phyloP scores from a whole-genome alignment of 2,113 vertebrate genomes.

The Plotosus lineatus region DNA sequence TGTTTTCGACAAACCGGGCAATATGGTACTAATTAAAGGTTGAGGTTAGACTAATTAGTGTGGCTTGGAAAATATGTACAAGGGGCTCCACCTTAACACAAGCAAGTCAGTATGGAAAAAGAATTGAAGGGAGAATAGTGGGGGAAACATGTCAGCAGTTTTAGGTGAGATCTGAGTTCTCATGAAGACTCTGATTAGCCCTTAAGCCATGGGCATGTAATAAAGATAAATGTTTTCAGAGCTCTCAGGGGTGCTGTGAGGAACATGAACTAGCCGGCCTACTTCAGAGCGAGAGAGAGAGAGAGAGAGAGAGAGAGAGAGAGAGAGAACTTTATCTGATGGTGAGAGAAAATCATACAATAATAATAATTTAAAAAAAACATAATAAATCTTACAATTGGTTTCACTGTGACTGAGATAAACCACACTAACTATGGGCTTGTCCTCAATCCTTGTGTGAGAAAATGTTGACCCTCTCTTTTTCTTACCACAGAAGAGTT shows the following conservation, averaged over 20 bases:
- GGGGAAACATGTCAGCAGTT: slow-evolving; percentile 28
- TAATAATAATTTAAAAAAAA: neutral
- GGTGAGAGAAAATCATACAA: neutral
- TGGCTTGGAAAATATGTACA: slow-evolving; percentile 32
- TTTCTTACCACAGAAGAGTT: neutral
- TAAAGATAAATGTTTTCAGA: slow-evolving; percentile 36
- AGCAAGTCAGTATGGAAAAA: neutral
- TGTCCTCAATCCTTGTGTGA: slow-evolving; percentile 2
- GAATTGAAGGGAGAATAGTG: neutral
- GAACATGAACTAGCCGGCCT: slow-evolving; percentile 7
- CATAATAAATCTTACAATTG: slow-evolving; percentile 4
- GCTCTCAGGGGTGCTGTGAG: neutral
- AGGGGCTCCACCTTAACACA: neutral
- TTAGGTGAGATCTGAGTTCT: slow-evolving; percentile 16
- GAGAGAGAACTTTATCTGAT: neutral
- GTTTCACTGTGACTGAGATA: neutral
- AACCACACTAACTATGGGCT: neutral
- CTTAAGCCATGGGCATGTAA: slow-evolving; percentile 20
- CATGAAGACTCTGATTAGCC: slow-evolving; percentile 26
- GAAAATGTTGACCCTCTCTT: slow-evolving; percentile 3
- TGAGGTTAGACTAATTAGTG: slow-evolving; percentile 15
- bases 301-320: slow-evolving; percentile 1
- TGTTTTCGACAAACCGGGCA: slow-evolving; percentile 4
- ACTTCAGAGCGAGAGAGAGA: slow-evolving; percentile 5
- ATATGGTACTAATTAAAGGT: slow-evolving; percentile 11